A percentile compares a stretch with the other conserved stretches of the same genome.
Conservation (phyloP, 2,797 vertebrate species). For the Nasua narica region DNA sequence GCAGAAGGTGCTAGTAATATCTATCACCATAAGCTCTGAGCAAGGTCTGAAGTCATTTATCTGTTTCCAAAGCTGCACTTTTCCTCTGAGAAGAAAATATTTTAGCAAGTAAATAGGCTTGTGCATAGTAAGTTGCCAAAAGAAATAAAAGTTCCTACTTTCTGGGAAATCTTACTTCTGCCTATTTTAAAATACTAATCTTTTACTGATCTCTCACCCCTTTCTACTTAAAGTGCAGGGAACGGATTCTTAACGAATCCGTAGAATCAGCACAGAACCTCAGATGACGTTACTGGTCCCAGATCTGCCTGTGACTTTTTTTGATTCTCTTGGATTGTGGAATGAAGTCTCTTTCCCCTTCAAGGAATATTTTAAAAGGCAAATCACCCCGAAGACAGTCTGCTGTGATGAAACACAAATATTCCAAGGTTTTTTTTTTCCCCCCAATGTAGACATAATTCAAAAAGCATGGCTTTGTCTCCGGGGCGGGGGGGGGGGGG, state of each 20-base stretch:
- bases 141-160: not conserved
- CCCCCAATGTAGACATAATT: not conserved
- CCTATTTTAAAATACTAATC: conserved; percentile 25
- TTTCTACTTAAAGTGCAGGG: conserved; percentile 11
- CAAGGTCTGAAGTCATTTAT: not conserved
- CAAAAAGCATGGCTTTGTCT: not conserved
- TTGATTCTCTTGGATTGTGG: not conserved
- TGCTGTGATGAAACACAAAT: not conserved
- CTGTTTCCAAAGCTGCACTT: not conserved
- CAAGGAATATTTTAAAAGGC: not conserved
- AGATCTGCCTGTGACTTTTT: not conserved
- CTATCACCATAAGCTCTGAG: not conserved
- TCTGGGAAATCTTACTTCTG: not conserved
- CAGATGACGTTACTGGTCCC: not conserved
- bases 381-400: not conserved
- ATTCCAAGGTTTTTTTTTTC: not conserved
- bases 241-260: not conserved
- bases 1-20: not conserved
- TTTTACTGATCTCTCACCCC: not conserved
- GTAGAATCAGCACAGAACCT: not conserved
- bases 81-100: not conserved
- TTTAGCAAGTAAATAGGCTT: not conserved
- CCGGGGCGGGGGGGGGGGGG: too few relatives aligned
- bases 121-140: not conserved
- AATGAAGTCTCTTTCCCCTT: not conserved